These are phyloP conservation scores for Merluccius polli DNA, from an alignment of 2,797 vertebrate species.

Conservation along the genomic window DNA sequence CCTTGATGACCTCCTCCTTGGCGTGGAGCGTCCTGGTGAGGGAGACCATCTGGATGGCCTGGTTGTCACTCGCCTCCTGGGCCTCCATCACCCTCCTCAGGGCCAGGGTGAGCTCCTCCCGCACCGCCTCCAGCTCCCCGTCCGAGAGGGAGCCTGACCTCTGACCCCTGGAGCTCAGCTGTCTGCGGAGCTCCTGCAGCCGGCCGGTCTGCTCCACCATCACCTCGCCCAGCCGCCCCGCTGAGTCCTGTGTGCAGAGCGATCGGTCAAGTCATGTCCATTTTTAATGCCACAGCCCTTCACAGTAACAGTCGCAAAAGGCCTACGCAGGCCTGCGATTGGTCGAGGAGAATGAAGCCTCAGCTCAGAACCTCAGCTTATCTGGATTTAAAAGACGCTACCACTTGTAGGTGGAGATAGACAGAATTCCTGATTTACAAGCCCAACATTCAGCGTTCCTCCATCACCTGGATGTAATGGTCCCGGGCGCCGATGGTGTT, in stretches of 20 bases:
- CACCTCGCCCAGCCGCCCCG: slow-evolving; percentile 72
- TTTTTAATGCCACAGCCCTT: neutral
- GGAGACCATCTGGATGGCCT: slow-evolving; percentile 72
- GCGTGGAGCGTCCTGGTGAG: slow-evolving; percentile 76
- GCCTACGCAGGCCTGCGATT: neutral
- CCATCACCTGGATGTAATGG: slow-evolving; percentile 72
- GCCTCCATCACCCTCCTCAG: slow-evolving; percentile 81
- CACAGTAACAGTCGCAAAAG: neutral
- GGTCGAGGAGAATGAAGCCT: neutral
- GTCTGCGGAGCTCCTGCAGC: slow-evolving; percentile 79
- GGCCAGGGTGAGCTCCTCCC: slow-evolving; percentile 81
- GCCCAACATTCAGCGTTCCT: accelerated
- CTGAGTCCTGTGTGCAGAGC: slow-evolving; percentile 64
- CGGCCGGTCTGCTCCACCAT: slow-evolving; percentile 76
- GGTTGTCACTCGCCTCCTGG: slow-evolving; percentile 79
- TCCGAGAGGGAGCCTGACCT: neutral
- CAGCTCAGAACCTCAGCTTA: neutral
- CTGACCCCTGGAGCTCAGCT: slow-evolving; percentile 46
- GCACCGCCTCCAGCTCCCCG: slow-evolving; percentile 43
- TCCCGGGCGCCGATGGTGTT: slow-evolving; percentile 72
- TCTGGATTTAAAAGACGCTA: neutral
- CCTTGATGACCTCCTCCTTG: slow-evolving; percentile 87
- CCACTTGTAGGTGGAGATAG: neutral
- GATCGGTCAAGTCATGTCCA: neutral
- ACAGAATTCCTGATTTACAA: too few species aligned